Percentiles rank a stretch among this genome's conserved stretches.
Evolutionary conservation across 1,140 invertebrate species (phyloP).

Genomic region (Schlechtendalia chinensis): DNA sequence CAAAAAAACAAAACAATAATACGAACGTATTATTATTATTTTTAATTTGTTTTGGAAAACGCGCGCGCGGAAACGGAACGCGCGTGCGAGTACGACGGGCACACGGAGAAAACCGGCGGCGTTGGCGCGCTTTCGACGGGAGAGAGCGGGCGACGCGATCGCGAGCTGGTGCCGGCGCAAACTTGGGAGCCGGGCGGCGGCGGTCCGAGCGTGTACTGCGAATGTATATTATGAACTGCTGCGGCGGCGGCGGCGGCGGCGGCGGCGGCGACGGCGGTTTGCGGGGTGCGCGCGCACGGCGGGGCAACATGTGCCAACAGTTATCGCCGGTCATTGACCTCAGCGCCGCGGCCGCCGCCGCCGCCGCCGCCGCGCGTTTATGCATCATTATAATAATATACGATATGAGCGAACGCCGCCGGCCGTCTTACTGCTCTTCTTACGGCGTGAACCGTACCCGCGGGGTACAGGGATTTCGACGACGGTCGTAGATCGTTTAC

Average conservation of each 20-base stretch:
- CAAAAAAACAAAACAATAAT: background rate
- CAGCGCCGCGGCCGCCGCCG: constrained; percentile 21
- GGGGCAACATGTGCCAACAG: constrained; percentile 50
- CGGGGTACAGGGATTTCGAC: too few relatives aligned
- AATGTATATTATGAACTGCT: constrained; percentile 35
- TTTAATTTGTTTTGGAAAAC: background rate
- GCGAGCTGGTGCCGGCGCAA: constrained; percentile 43
- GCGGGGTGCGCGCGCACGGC: constrained; percentile 47
- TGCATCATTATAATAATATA: background rate
- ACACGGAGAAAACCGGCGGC: background rate
- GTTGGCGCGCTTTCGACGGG: constrained; percentile 43
- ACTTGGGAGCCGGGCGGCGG: constrained; percentile 44
- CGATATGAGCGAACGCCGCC: too few relatives aligned
- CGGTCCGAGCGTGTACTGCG: constrained; percentile 47
- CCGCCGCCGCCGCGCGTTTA: constrained; percentile 38
- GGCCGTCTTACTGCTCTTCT: too few relatives aligned
- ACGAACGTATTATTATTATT: background rate
- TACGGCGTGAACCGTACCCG: too few relatives aligned
- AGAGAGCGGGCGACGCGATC: constrained; percentile 1
- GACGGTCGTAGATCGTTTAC: too few relatives aligned
- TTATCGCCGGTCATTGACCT: constrained; percentile 48
- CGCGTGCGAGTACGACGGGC: background rate
- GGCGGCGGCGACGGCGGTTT: background rate
- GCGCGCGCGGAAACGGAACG: constrained; percentile 2
- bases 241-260: constrained; percentile 26